Conservation (phyloP, 1,140 invertebrate species). For the Nebria ingens region DNA sequence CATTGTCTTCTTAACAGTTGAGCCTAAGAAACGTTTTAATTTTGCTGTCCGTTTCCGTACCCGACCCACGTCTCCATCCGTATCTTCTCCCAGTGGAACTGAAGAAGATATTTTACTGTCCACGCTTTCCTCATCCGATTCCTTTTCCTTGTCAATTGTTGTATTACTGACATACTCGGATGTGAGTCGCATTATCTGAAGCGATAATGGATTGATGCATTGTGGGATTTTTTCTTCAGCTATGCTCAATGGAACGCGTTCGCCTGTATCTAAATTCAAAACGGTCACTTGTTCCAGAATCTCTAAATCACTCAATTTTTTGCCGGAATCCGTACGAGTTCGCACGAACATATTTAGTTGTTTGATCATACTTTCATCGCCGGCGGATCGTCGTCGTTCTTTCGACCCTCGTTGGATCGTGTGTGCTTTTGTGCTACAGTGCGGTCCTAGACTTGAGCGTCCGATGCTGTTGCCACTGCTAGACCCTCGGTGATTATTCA, state of each 20-base stretch:
- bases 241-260: slow-evolving; percentile 75
- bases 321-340: slow-evolving; percentile 74
- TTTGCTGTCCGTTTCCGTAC: slow-evolving; percentile 43
- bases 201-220: slow-evolving; percentile 82
- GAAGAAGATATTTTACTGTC: slow-evolving; percentile 61
- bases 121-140: slow-evolving; percentile 77
- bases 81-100: slow-evolving; percentile 43
- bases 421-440: background rate
- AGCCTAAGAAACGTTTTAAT: slow-evolving; percentile 76
- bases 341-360: slow-evolving; percentile 66
- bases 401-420: slow-evolving; percentile 35
- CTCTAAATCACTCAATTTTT: slow-evolving; percentile 75
- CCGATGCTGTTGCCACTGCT: slow-evolving; percentile 44
- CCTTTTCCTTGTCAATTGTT: slow-evolving; percentile 60
- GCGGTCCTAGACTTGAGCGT: slow-evolving; percentile 45
- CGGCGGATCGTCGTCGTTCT: slow-evolving; percentile 59
- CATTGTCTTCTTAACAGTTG: slow-evolving; percentile 78
- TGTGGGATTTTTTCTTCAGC: slow-evolving; percentile 84
- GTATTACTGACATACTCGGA: slow-evolving; percentile 78
- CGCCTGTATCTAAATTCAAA: slow-evolving; percentile 87
- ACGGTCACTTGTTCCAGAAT: slow-evolving; percentile 83
- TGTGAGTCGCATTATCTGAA: slow-evolving; percentile 90
- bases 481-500: slow-evolving; percentile 38
- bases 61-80: slow-evolving; percentile 24
- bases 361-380: slow-evolving; percentile 57